Base-by-base conservation (phyloP, 2,113 vertebrate species). In the Hypocryptadius cinnamomeus region DNA sequence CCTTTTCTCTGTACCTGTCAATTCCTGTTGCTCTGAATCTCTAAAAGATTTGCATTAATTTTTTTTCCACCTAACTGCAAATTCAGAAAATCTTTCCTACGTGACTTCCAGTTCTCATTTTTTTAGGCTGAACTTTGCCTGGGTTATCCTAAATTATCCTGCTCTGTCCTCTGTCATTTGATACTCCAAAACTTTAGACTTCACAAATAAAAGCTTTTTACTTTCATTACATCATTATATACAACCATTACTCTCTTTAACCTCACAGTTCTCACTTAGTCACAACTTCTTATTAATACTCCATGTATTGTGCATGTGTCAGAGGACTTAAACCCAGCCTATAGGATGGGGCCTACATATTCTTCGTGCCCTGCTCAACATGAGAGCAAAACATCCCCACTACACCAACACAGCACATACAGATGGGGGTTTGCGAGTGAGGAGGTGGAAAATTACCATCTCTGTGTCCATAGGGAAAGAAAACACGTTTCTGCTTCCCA, bases 401-500 rank as follows among this genome's bases (percentile, higher is more conserved):
- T 15, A 44, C 24, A 61, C 53, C 70, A 71, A 47, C 50, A 72
- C 0, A 35, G 17, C 20, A 59, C 48, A 23, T 8, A 31, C 19
- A 54, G 13, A 48, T 5, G 4, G 15, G 15, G 10, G 0, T 0
- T 10, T 35, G 35, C 10, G 53, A 83, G 33, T 0, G 0, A 85
- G 30, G 19, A 89, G 17, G 48, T n/a, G 28, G 8, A 47, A 14
- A 51, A 27, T 40, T 24, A 60, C n/a, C 44, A 76, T 21, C 25
- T 79, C 70, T 33, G 37, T 37, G 33, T 44, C 70, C 31, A 5
- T 0, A 31, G 22, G 48, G 11, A 70, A 90, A 78, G 48, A 30
- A 87, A 91, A 68, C n/a, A 76, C 6, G 15, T 11, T 72, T 71
- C 57, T 45, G 30, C 54, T 82, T 82, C 25, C 44, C 56, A 76